Evolutionary conservation across 2,797 vertebrate species (phyloP).

Genomic region (Paedocypris micromegethes): DNA sequence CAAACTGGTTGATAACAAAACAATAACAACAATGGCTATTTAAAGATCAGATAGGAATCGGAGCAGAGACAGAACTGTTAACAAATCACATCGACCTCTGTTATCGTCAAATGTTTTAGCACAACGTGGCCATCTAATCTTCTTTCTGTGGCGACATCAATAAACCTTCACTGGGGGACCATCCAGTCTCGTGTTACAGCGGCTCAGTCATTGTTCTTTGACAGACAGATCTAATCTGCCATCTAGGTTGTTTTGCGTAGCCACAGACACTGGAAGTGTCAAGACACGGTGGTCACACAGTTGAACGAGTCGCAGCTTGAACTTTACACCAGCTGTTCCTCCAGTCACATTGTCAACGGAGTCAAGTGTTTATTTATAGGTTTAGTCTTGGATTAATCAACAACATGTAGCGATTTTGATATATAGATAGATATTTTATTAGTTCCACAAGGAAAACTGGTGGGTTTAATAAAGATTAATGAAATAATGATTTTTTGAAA

Average conservation of each 20-base stretch:
- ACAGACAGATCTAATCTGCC: conserved; percentile 46
- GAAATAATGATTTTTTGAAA: too few species aligned
- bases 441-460: too few species aligned
- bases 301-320: conserved; percentile 12
- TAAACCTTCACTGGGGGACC: conserved; percentile 50
- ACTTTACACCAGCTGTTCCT: conserved; percentile 26
- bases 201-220: conserved; percentile 42
- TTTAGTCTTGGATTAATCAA: too few species aligned
- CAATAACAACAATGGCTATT: not conserved
- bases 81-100: conserved; percentile 2
- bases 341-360: not conserved
- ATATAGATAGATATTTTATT: too few species aligned
- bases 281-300: not conserved
- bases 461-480: too few species aligned
- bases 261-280: conserved; percentile 53
- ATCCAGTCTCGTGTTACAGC: conserved; percentile 56
- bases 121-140: conserved; percentile 37
- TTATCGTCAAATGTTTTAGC: conserved; percentile 12
- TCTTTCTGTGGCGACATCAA: conserved; percentile 60
- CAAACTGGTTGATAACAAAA: not conserved
- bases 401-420: too few species aligned
- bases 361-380: too few species aligned
- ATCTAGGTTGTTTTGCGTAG: conserved; percentile 52
- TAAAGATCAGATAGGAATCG: not conserved
- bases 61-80: not conserved